Percentiles rank a stretch among this genome's conserved stretches.
These are phyloP conservation scores for Illadopsis cleaveri DNA, from an alignment of 2,113 vertebrate species.

Conservation along the genomic window DNA sequence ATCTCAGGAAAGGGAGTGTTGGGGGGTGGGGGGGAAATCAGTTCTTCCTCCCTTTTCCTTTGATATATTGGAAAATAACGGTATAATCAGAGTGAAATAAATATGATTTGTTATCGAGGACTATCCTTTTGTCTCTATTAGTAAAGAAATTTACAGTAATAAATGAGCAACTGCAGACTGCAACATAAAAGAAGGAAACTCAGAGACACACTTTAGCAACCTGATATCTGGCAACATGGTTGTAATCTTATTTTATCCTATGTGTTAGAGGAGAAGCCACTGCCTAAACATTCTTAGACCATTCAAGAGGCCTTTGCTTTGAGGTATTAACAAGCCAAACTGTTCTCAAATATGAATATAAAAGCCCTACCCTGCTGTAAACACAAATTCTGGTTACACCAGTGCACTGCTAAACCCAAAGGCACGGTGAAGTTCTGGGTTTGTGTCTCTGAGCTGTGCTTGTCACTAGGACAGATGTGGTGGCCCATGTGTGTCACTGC, in stretches of 20 bases:
- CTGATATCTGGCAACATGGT: neutral
- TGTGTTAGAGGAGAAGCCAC: neutral
- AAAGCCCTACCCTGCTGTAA: neutral
- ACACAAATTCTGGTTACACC: neutral
- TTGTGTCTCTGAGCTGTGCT: neutral
- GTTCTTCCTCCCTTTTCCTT: neutral
- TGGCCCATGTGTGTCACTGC: neutral
- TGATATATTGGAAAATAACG: neutral
- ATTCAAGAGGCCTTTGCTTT: neutral
- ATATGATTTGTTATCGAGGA: neutral
- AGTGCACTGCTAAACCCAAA: neutral
- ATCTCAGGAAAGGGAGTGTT: neutral
- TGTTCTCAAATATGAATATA: neutral
- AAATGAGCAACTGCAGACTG: neutral
- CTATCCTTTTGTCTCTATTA: neutral
- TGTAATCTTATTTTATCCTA: neutral
- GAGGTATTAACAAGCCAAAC: neutral
- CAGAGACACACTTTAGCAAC: neutral
- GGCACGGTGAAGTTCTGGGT: neutral
- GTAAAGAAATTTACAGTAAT: neutral
- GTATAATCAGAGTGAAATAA: neutral
- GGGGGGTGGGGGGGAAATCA: accelerated
- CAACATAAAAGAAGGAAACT: neutral
- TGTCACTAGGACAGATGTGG: neutral
- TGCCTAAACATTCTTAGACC: neutral